Conservation (phyloP, 1,140 invertebrate genomes). For the Drosophila miranda region DNA sequence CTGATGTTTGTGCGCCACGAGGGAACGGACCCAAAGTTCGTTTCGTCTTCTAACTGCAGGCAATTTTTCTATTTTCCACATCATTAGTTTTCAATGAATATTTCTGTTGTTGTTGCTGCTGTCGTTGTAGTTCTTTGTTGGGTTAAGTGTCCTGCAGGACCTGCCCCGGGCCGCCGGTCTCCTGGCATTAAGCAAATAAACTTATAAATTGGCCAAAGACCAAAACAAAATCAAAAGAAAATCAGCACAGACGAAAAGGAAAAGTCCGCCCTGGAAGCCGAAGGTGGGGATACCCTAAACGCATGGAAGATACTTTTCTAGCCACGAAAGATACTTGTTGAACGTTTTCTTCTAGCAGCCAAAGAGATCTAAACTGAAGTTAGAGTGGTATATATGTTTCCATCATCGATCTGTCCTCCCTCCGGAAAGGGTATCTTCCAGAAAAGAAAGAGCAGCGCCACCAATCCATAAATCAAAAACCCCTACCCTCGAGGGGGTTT, state of each 20-base stretch:
- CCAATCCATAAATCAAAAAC: constrained; percentile 73
- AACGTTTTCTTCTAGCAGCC: too few relatives aligned
- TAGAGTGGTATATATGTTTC: too few relatives aligned
- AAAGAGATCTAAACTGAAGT: too few relatives aligned
- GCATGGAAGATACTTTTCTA: too few relatives aligned
- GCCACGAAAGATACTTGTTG: too few relatives aligned
- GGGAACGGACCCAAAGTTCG: constrained; percentile 4
- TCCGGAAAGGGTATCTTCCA: neutral
- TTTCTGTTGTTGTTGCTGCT: constrained; percentile 40
- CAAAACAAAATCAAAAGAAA: constrained; percentile 26
- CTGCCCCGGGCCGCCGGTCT: neutral
- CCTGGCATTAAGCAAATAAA: constrained; percentile 68
- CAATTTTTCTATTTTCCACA: constrained; percentile 79
- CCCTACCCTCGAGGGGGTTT: constrained; percentile 44
- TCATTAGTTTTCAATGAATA: constrained; percentile 80
- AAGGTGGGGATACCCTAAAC: too few relatives aligned
- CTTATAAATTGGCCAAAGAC: constrained; percentile 64
- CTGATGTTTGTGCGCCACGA: constrained; percentile 14
- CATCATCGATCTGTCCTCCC: too few relatives aligned
- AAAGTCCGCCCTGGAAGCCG: too few relatives aligned
- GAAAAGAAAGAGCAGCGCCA: constrained; percentile 15
- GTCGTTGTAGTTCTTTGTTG: constrained; percentile 24
- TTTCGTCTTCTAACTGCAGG: constrained; percentile 61
- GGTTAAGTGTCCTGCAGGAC: constrained; percentile 53
- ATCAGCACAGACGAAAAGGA: neutral